phyloP scores from a whole-genome alignment of 2,888 invertebrate genomes.

The Blastobasis lacticolella region DNA sequence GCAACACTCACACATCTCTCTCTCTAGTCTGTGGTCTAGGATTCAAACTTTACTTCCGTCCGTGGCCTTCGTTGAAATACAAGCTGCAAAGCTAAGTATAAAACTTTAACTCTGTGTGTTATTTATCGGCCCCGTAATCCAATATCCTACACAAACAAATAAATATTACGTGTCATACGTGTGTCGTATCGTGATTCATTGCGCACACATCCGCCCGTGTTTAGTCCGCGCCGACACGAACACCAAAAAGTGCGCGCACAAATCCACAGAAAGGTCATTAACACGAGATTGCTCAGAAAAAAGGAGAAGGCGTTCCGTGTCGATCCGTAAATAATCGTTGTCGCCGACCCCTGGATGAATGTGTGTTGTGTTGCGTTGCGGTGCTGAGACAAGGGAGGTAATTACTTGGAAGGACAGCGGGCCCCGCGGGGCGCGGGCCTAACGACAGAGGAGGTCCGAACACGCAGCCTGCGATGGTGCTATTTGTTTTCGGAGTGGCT shows the following conservation, averaged over 20 bases:
- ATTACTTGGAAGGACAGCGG: slow-evolving; percentile 47
- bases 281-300: slow-evolving; percentile 7
- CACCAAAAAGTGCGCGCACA: not conserved
- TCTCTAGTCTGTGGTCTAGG: too few species aligned
- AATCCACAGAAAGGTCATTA: slow-evolving; percentile 8
- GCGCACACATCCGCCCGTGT: too few species aligned
- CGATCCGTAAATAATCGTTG: slow-evolving; percentile 27
- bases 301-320: slow-evolving; percentile 9
- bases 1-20: too few species aligned
- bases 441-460: not conserved
- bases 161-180: too few species aligned
- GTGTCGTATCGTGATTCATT: too few species aligned
- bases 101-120: too few species aligned
- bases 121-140: too few species aligned
- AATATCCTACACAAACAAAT: too few species aligned
- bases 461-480: not conserved
- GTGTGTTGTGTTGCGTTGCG: slow-evolving; percentile 33
- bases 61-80: too few species aligned
- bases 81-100: too few species aligned
- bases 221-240: too few species aligned
- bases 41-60: too few species aligned
- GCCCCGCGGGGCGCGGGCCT: slow-evolving; percentile 21
- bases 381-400: slow-evolving; percentile 41
- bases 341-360: slow-evolving; percentile 24
- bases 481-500: not conserved